Conservation (phyloP, 2,113 vertebrate species). For the Eretmochelys imbricata region DNA sequence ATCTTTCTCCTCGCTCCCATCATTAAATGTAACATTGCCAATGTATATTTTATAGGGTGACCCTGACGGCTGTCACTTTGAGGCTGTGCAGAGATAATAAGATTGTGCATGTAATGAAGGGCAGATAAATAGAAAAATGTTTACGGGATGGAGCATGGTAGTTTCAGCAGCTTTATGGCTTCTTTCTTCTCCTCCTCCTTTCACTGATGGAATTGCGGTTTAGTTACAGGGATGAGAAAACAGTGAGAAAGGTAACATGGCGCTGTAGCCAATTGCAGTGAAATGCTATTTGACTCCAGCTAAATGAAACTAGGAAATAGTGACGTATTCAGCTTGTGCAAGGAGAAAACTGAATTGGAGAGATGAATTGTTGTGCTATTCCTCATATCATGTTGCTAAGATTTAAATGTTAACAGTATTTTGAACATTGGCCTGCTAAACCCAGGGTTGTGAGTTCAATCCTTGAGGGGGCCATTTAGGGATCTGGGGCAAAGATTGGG, state of each 20-base stretch:
- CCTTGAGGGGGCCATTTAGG: too few relatives aligned
- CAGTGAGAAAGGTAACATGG: background rate
- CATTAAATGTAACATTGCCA: constrained; percentile 74
- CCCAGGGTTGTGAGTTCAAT: too few relatives aligned
- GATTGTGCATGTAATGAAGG: constrained; percentile 79
- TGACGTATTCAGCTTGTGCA: background rate
- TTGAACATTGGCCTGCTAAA: background rate
- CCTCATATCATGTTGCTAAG: background rate
- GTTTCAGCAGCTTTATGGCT: constrained; percentile 66
- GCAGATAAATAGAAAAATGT: constrained; percentile 79
- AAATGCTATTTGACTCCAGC: constrained; percentile 10
- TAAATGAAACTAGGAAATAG: background rate
- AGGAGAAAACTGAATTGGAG: background rate
- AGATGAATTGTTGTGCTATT: background rate
- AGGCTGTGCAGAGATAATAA: constrained; percentile 79
- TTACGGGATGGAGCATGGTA: constrained; percentile 62
- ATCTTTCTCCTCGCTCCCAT: constrained; percentile 66
- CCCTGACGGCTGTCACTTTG: constrained; percentile 81
- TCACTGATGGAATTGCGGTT: background rate
- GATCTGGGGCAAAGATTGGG: too few relatives aligned
- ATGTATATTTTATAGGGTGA: constrained; percentile 82
- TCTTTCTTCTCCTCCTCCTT: background rate
- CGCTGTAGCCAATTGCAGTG: background rate
- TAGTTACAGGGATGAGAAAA: background rate
- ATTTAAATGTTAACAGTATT: accelerated